Base-by-base conservation (phyloP, 2,888 invertebrate species). In the Chrysomela aeneicollis region DNA sequence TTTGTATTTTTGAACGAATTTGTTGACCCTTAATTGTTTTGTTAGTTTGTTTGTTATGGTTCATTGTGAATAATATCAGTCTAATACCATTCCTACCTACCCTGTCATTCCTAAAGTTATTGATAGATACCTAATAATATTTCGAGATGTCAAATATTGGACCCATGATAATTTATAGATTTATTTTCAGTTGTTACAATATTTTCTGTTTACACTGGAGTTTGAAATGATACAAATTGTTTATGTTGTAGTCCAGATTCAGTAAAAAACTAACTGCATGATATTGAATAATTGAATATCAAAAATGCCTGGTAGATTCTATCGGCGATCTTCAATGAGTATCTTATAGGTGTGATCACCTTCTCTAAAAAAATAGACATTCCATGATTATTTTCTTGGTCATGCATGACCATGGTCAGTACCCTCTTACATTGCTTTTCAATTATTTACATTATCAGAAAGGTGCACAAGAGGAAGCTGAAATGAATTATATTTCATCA, bases 1-100 rank as follows among this genome's bases (percentile, higher is more conserved):
- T 59, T 57, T 60, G 64, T 60, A 26, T 60, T 60, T 59, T 35
- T n/a, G n/a, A n/a, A 58, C 55, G 61, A 55, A 46, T 30, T 61
- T 35, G 12, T 60, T 17, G 37, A 46, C 4, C 12, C 2, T 12
- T 26, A 17, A 26, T 57, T 57, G 46, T 46, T n/a, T n/a, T 55
- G n/a, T 19, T 54, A 19, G 2, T 12, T 37, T 21, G 37, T 55
- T 47, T 57, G 46, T 46, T 57, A 46, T 57, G 22, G 46, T 26
- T 46, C 10, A 26, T 15, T 57, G 57, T 46, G 30, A 42, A 46
- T 57, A 5, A 26, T 5, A 26, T 26, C 26, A 26, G 3, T 6
- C 3, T 5, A 26, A 26, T 26, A 26, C 6, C 26, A 26, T 6
- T 26, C 26, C 26, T 5, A 26, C 26, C 6, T 26, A 46, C 2